Evolutionary conservation across 2,888 invertebrate genomes (phyloP).

Genomic region (Protonemura montana): DNA sequence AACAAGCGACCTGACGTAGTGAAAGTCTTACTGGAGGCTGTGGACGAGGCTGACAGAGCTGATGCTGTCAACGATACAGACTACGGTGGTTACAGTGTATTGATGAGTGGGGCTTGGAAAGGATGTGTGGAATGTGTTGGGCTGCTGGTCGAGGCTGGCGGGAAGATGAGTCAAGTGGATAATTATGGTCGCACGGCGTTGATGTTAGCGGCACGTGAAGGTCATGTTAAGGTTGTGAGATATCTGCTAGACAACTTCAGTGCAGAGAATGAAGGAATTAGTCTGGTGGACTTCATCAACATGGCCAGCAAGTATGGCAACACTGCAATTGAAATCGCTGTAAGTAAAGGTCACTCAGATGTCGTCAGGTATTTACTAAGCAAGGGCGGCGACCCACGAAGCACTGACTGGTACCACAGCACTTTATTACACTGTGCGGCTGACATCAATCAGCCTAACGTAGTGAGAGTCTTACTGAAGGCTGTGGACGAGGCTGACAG

Average conservation of each 20-base stretch:
- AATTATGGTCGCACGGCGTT: neutral
- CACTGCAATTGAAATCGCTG: constrained; percentile 37
- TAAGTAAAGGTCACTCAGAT: constrained; percentile 29
- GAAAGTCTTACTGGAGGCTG: neutral
- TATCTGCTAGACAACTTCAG: neutral
- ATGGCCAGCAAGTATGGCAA: constrained; percentile 24
- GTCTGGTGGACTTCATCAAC: neutral
- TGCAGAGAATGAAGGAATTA: constrained; percentile 9
- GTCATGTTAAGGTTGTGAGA: neutral
- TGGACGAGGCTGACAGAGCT: neutral
- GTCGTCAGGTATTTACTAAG: constrained; percentile 24
- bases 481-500: neutral
- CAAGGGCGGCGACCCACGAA: constrained; percentile 17
- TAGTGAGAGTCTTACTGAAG: neutral
- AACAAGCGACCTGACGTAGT: neutral
- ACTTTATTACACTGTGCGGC: neutral
- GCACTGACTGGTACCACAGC: neutral
- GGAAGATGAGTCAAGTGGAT: neutral
- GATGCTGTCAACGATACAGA: neutral
- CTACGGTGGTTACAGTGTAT: neutral
- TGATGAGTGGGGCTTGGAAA: neutral
- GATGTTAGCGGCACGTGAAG: neutral
- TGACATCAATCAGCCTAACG: neutral
- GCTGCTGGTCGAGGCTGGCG: neutral
- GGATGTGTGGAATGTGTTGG: neutral